A percentile compares a stretch with the other conserved stretches of the same genome.
Conservation (phyloP, 2,113 vertebrate genomes). For the Nyctereutes procyonoides region DNA sequence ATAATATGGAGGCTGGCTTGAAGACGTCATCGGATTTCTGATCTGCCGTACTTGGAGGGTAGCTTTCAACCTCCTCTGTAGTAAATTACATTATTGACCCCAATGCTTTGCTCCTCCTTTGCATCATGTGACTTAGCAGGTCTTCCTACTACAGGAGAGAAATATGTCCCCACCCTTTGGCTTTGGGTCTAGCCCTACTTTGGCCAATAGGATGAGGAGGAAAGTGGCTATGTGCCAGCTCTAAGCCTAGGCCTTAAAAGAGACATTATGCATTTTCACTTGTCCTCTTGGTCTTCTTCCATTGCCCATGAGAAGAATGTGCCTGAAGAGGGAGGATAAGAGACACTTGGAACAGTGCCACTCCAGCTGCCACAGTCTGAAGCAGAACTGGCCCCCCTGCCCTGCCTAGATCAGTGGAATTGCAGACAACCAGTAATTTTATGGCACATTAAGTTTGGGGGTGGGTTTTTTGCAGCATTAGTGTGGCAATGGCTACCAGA, state of each 20-base stretch:
- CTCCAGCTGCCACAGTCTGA: background rate
- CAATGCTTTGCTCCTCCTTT: background rate
- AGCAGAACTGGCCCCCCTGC: background rate
- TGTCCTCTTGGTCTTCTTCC: background rate
- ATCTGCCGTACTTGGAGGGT: background rate
- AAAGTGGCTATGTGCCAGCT: background rate
- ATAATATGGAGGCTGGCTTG: background rate
- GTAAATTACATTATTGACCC: background rate
- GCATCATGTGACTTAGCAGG: background rate
- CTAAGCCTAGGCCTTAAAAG: background rate
- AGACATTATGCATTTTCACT: background rate
- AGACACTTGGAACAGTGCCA: background rate
- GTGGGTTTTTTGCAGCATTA: background rate
- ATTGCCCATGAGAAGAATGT: background rate
- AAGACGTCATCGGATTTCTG: background rate
- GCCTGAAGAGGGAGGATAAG: background rate
- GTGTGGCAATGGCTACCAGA: background rate
- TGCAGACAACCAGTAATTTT: background rate
- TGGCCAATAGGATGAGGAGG: background rate
- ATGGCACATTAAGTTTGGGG: background rate
- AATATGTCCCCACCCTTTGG: background rate
- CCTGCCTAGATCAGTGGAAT: background rate
- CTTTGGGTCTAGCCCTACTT: background rate
- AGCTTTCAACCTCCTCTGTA: accelerated
- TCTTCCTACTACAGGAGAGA: background rate